phyloP scores from a whole-genome alignment of 1,140 invertebrate species.

The Asbolus verrucosus region DNA sequence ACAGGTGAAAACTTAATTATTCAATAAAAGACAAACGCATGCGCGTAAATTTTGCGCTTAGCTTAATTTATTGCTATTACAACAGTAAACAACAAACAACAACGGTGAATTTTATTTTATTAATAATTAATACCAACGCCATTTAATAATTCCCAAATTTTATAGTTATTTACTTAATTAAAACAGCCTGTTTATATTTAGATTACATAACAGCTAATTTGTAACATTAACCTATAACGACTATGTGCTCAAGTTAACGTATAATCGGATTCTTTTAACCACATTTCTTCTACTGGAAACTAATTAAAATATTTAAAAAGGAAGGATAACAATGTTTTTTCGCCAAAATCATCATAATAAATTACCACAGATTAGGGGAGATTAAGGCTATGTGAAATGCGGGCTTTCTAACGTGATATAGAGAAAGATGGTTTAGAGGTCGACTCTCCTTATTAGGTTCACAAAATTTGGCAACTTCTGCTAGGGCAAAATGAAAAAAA shows the following conservation, averaged over 20 bases:
- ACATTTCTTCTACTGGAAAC: no score
- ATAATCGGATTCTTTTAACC: no score
- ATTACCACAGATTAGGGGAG: background rate
- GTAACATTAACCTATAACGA: background rate
- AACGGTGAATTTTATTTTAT: constrained; percentile 2
- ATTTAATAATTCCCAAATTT: constrained; percentile 6
- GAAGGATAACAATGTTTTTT: no score
- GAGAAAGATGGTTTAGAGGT: background rate
- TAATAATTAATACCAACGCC: background rate
- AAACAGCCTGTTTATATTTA: background rate
- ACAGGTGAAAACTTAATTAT: constrained; percentile 34
- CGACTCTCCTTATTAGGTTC: constrained; percentile 2
- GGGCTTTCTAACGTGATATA: background rate
- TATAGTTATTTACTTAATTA: constrained; percentile 8
- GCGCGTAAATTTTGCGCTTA: constrained; percentile 10
- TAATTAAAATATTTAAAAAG: background rate
- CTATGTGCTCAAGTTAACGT: no score
- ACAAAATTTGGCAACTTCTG: background rate
- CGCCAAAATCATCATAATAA: no score
- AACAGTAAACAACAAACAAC: constrained; percentile 4
- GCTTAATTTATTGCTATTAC: constrained; percentile 10
- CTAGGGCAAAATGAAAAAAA: background rate
- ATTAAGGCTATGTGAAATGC: background rate
- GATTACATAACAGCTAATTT: background rate
- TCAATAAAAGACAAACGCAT: background rate